These are phyloP conservation scores for Todiramphus saurophagus DNA, from an alignment of 2,113 vertebrate species.

Conservation along the genomic window DNA sequence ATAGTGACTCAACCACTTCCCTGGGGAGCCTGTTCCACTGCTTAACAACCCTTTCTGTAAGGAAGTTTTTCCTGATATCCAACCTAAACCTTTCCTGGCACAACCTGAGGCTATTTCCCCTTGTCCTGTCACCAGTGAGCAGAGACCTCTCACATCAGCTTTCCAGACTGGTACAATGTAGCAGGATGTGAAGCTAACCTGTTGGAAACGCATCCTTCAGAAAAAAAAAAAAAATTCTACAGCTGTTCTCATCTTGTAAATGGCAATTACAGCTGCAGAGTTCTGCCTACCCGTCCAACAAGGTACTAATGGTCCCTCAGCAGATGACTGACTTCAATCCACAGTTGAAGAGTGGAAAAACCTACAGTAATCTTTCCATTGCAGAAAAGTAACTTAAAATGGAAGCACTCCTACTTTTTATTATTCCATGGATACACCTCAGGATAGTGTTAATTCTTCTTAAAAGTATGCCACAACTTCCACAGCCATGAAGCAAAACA, in stretches of 20 bases:
- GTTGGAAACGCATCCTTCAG: rapidly evolving
- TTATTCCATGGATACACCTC: not conserved
- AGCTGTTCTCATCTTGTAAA: not conserved
- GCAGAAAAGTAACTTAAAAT: not conserved
- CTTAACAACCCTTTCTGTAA: too few relatives aligned
- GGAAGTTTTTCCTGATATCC: too few relatives aligned
- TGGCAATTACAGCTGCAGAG: not conserved
- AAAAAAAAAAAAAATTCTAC: not conserved
- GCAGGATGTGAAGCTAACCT: not conserved
- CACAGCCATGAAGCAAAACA: not conserved
- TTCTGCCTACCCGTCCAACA: not conserved
- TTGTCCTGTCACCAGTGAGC: too few relatives aligned
- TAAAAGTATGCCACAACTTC: not conserved
- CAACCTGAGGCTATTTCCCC: too few relatives aligned
- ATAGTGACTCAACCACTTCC: too few relatives aligned
- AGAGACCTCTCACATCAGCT: not conserved
- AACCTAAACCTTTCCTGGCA: too few relatives aligned
- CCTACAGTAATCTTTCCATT: not conserved
- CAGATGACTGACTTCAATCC: not conserved
- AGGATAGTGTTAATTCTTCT: not conserved
- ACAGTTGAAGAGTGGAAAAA: not conserved
- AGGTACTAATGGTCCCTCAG: not conserved
- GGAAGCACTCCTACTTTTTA: not conserved
- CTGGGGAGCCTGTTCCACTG: too few relatives aligned
- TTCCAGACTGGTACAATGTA: not conserved